Evolutionary conservation across 2,797 vertebrate species (phyloP).

Genomic region (Sphaeramia orbicularis): DNA sequence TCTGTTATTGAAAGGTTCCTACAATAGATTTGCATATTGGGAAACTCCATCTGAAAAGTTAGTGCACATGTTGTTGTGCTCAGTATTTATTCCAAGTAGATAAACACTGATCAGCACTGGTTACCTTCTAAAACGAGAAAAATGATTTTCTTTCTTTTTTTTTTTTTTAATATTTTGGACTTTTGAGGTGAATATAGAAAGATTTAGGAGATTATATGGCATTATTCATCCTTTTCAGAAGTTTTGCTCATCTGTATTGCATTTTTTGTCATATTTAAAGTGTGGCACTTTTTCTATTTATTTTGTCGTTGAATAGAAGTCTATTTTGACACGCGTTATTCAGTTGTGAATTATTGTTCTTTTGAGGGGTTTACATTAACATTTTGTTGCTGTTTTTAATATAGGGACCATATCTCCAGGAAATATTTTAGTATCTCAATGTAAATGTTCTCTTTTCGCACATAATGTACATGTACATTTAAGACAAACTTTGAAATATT

Average conservation of each 20-base stretch:
- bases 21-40: neutral
- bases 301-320: conserved; percentile 38
- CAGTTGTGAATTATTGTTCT: conserved; percentile 26
- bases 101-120: conserved; percentile 22
- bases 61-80: conserved; percentile 34
- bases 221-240: conserved; percentile 23
- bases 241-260: conserved; percentile 19
- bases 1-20: neutral
- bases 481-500: conserved; percentile 75
- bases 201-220: conserved; percentile 4
- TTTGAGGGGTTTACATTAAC: conserved; percentile 53
- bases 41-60: conserved; percentile 25
- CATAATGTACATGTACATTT: conserved; percentile 73
- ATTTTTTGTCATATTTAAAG: conserved; percentile 4
- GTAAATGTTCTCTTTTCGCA: conserved; percentile 67
- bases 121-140: conserved; percentile 12
- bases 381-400: conserved; percentile 44
- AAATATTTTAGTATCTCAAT: conserved; percentile 63
- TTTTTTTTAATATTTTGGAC: conserved; percentile 12
- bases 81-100: conserved; percentile 16
- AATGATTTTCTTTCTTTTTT: too few relatives aligned
- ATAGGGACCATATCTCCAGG: conserved; percentile 40
- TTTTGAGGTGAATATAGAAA: conserved; percentile 11
- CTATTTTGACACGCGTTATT: neutral
- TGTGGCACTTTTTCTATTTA: conserved; percentile 8